Evolutionary conservation across 2,797 vertebrate species (phyloP), one percentile per base, ranked within the genome.

Genomic region (Anguilla anguilla): DNA sequence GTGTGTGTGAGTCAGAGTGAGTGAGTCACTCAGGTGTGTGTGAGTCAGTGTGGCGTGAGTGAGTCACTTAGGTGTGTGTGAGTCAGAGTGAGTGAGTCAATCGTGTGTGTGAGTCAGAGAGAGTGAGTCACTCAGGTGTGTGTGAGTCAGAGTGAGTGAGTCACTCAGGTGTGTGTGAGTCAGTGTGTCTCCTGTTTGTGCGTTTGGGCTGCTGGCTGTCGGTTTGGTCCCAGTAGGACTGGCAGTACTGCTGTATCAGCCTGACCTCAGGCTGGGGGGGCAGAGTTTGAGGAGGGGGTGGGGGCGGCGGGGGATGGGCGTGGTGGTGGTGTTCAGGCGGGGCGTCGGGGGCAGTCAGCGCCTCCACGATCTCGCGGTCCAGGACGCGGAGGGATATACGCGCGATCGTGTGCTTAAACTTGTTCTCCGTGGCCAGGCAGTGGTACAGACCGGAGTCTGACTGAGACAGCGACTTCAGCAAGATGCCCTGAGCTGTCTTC

Each of bases 1-100:
- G 39, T 92, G 59, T 96, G 96, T 93, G 97, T 97, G 0, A 96
- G 96, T 92, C 97, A 97, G 88, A 97, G 97, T 91, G 97, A 96
- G 19, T 96, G 97, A 90, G 91, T 96, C 92, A 97, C 96, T 19
- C 97, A 95, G 0, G 97, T 96, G 89, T 97, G 97, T 97, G 43
- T 84, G 77, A 92, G 92, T 89, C 88, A 90, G 92, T 92, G 89
- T 86, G 89, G 92, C 92, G 89, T 86, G 89, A 91, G 85, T 92
- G 17, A 84, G 9, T 84, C 64, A 64, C 2, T 81, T 51, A 13
- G 31, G 51, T 10, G 51, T 51, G 51, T 51, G 51, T 51, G 51
- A 51, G 10, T 51, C 39, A 39, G 51, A 0, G 51, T 51, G 51
- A 2, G 49, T 49, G 49, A 49, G 49, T 49, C 49, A 49, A 2